A percentile compares a stretch with the other conserved stretches of the same genome.
These are phyloP conservation scores for Molossus alvarezi DNA, from an alignment of 2,797 vertebrate genomes.

Conservation along the genomic window DNA sequence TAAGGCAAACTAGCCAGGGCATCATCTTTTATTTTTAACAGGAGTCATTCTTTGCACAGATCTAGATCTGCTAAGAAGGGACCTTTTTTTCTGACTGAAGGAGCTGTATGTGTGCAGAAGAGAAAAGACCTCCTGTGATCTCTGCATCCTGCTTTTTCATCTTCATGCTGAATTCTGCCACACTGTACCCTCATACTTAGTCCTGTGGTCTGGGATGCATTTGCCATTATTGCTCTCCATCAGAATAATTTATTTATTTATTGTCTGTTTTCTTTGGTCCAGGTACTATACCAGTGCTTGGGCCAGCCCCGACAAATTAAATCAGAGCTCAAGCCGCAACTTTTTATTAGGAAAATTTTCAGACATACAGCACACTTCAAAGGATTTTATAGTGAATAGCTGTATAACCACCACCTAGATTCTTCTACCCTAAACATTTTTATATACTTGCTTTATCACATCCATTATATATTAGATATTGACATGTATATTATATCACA, in stretches of 20 bases:
- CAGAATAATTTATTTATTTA: slow-evolving; percentile 28
- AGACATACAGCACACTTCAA: not conserved
- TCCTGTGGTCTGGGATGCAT: not conserved
- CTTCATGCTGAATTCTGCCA: not conserved
- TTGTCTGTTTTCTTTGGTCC: slow-evolving; percentile 19
- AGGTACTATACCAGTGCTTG: not conserved
- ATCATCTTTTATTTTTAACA: slow-evolving; percentile 78
- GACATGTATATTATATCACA: slow-evolving; percentile 15
- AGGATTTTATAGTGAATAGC: slow-evolving; percentile 35
- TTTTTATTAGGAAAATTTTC: slow-evolving; percentile 62
- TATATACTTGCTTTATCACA: slow-evolving; percentile 37
- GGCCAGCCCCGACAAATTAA: slow-evolving; percentile 41
- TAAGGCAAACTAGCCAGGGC: no score
- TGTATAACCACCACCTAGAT: not conserved
- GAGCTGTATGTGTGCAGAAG: not conserved
- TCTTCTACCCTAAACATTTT: slow-evolving; percentile 48
- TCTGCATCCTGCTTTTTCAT: not conserved
- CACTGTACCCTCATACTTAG: not conserved
- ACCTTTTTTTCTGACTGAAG: slow-evolving; percentile 33
- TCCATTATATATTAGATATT: slow-evolving; percentile 30
- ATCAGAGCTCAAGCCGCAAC: not conserved
- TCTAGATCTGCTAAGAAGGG: slow-evolving; percentile 61
- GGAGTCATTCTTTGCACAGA: slow-evolving; percentile 17
- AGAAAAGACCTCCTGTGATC: not conserved
- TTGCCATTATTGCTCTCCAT: not conserved